Evolutionary conservation across 2,797 vertebrate genomes (phyloP), one percentile per base, ranked within the genome.

Genomic region (Mus spretus): DNA sequence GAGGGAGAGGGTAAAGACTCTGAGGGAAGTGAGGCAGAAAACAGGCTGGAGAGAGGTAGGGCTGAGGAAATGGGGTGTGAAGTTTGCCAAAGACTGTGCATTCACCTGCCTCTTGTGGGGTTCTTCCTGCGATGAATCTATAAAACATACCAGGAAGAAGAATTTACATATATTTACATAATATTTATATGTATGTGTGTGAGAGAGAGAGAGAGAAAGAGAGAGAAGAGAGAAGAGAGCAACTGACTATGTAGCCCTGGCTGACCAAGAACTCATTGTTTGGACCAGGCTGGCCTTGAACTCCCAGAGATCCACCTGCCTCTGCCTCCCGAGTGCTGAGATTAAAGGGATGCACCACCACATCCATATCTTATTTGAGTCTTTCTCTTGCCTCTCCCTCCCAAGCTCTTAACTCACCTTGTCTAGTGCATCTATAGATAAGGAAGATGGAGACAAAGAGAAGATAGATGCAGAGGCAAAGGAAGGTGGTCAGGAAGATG

Each of bases 371-470:
- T n/a, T 70, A 85, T 9, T n/a, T n/a, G 31, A 67, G 15, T n/a
- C 31, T 50, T 67, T 24, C 63, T 67, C 19, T 85, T 15, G 63
- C 8, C 9, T 70, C 47, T 10, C 40, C 50, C 17, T 53, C 26
- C 65, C 72, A 19, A 11, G 63, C 72, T 17, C 50, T 8, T 44
- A 50, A 82, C 97, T 96, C 83, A 97, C 97, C 86, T 0, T 28
- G 34, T 78, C 20, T 74, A 3, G 22, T 74, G 79, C 86, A 89
- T 55, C 61, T 82, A 91, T 97, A 94, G 93, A 97, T 93, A 63
- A 93, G 3, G 94, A 96, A 20, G 50, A 97, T 0, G 0, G 61
- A 84, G 28, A 97, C 10, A 72, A 97, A 96, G 93, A 97, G 94
- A 7, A 96, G 55, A 0, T 59, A 8, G 55, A 96, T 74, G 79